Percentiles rank a stretch among this genome's conserved stretches.
Conservation (phyloP, 2,888 invertebrate genomes). For the Orgyia antiqua region DNA sequence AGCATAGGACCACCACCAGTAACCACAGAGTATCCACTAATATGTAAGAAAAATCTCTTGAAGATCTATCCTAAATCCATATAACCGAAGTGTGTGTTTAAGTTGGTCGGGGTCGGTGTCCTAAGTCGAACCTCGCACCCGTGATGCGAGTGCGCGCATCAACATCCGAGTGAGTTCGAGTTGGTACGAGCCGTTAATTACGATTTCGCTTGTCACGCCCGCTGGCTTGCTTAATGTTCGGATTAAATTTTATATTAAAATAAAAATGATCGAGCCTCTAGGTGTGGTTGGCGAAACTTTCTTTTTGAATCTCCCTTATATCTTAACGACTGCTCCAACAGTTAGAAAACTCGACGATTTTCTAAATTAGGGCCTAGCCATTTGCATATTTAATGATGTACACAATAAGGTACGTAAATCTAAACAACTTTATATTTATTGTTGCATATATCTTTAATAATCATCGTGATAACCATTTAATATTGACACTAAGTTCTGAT, state of each 20-base stretch:
- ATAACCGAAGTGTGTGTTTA: too few species aligned
- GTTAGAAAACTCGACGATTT: constrained; percentile 4
- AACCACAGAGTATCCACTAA: too few species aligned
- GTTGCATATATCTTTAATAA: too few species aligned
- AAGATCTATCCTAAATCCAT: too few species aligned
- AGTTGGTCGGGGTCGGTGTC: constrained; percentile 41
- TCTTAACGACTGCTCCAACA: constrained; percentile 5
- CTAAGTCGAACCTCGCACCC: too few species aligned
- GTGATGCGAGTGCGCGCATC: constrained; percentile 27
- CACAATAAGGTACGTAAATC: too few species aligned
- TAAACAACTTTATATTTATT: too few species aligned
- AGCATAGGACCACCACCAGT: too few species aligned
- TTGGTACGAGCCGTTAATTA: constrained; percentile 58
- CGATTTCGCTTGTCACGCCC: constrained; percentile 70
- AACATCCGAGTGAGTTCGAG: constrained; percentile 30
- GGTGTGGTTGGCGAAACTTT: constrained; percentile 21
- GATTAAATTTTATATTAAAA: constrained; percentile 52
- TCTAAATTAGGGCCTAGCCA: not conserved
- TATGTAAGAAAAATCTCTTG: too few species aligned
- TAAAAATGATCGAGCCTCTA: constrained; percentile 32
- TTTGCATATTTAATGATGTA: not conserved
- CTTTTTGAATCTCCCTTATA: constrained; percentile 19
- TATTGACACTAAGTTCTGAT: too few species aligned
- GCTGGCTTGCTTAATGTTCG: constrained; percentile 67
- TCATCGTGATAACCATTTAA: too few species aligned